A percentile compares a stretch with the other conserved stretches of the same genome.
Conservation (phyloP, 2,113 vertebrate species). For the Irena cyanogastra region DNA sequence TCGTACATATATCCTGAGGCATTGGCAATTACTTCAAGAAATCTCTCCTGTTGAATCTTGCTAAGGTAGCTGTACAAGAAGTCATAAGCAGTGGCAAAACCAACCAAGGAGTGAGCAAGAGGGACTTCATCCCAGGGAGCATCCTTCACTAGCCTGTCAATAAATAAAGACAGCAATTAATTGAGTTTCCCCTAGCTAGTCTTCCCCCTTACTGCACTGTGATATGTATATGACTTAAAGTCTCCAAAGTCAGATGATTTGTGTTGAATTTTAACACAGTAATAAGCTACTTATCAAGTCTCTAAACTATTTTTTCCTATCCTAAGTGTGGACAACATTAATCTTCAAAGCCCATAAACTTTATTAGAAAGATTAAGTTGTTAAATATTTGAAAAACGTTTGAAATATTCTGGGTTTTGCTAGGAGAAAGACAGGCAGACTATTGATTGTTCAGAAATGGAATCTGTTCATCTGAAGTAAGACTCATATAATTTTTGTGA, state of each 20-base stretch:
- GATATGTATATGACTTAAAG: neutral
- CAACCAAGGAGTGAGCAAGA: constrained; percentile 92
- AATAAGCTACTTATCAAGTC: neutral
- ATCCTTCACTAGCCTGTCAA: constrained; percentile 93
- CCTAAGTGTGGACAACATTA: neutral
- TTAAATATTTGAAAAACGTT: neutral
- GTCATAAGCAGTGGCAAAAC: constrained; percentile 96
- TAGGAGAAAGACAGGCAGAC: neutral
- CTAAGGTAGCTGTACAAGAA: constrained; percentile 90
- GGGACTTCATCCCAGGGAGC: constrained; percentile 97
- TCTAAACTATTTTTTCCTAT: neutral
- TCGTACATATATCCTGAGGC: constrained; percentile 92
- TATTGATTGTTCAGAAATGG: neutral
- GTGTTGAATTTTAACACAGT: neutral
- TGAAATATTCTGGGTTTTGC: neutral
- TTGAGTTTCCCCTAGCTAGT: neutral
- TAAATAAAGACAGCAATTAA: constrained; percentile 13
- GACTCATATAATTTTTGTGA: neutral
- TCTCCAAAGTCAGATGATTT: neutral
- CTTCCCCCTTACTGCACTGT: neutral
- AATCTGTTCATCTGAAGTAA: neutral
- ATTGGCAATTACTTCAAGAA: constrained; percentile 95
- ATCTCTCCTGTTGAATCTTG: constrained; percentile 88
- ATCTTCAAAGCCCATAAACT: neutral
- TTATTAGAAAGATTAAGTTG: neutral